Percentiles rank a stretch among this genome's conserved stretches.
Conservation (phyloP, 2,113 vertebrate genomes). For the Gopherus flavomarginatus region DNA sequence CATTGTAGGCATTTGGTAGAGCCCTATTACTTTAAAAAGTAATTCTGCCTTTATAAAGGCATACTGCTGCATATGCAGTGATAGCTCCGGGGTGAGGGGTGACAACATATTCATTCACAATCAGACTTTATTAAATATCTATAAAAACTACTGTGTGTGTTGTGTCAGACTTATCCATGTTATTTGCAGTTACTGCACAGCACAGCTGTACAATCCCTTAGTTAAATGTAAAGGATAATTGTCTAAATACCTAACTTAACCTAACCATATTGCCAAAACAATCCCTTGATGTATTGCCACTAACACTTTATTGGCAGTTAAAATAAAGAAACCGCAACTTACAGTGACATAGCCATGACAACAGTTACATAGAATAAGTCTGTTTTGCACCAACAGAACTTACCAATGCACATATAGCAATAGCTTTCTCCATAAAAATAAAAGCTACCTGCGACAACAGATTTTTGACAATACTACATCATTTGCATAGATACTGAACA, state of each 20-base stretch:
- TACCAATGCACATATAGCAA: background rate
- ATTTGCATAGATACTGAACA: background rate
- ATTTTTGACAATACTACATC: background rate
- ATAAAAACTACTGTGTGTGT: slow-evolving; percentile 4
- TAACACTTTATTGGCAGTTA: background rate
- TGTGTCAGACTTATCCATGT: background rate
- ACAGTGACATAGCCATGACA: background rate
- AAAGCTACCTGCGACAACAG: background rate
- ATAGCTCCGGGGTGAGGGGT: background rate
- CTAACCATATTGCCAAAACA: background rate
- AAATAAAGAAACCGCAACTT: background rate
- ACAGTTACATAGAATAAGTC: background rate
- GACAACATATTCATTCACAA: background rate
- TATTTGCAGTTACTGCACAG: background rate
- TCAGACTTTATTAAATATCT: background rate
- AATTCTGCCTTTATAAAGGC: background rate
- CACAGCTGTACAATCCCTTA: background rate
- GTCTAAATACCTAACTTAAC: background rate
- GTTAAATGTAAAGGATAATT: background rate
- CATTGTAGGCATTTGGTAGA: background rate
- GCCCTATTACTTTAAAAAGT: background rate
- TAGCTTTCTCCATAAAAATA: background rate
- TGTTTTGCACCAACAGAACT: background rate
- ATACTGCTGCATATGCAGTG: background rate
- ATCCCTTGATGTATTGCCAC: background rate